These are phyloP conservation scores for Setophaga kirtlandii DNA, from an alignment of 2,113 vertebrate genomes.

Conservation along the genomic window DNA sequence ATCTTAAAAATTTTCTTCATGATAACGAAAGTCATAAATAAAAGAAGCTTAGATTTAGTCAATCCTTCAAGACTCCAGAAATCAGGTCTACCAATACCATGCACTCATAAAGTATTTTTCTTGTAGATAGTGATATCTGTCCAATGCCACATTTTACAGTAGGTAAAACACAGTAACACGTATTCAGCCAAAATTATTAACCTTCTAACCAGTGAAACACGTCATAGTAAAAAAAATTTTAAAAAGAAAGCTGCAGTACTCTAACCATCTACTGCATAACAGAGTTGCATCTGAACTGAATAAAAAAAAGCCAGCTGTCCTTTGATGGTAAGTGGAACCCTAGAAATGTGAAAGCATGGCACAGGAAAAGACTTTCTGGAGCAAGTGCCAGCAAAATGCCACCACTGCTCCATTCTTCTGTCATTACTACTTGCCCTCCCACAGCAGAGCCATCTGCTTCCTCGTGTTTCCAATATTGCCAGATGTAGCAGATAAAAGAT, in stretches of 20 bases:
- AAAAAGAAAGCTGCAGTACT: neutral
- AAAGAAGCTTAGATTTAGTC: neutral
- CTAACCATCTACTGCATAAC: neutral
- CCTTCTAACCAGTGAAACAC: neutral
- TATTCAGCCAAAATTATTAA: neutral
- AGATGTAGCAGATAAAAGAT: neutral
- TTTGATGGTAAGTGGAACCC: neutral
- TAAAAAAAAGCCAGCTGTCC: neutral
- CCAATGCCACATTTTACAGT: neutral
- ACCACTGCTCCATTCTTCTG: neutral
- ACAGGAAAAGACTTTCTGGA: neutral
- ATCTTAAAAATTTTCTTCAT: neutral
- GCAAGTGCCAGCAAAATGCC: neutral
- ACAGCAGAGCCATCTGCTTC: neutral
- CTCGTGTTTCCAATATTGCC: neutral
- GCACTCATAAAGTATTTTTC: neutral
- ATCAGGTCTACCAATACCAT: neutral
- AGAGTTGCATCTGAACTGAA: neutral
- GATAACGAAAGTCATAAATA: neutral
- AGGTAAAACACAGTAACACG: neutral
- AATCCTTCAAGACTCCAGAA: neutral
- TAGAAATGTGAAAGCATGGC: neutral
- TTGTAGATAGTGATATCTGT: neutral
- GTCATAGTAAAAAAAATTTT: neutral
- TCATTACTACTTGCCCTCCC: neutral